These are phyloP conservation scores for Embiotoca jacksoni DNA, from an alignment of 2,113 vertebrate species.

Conservation along the genomic window DNA sequence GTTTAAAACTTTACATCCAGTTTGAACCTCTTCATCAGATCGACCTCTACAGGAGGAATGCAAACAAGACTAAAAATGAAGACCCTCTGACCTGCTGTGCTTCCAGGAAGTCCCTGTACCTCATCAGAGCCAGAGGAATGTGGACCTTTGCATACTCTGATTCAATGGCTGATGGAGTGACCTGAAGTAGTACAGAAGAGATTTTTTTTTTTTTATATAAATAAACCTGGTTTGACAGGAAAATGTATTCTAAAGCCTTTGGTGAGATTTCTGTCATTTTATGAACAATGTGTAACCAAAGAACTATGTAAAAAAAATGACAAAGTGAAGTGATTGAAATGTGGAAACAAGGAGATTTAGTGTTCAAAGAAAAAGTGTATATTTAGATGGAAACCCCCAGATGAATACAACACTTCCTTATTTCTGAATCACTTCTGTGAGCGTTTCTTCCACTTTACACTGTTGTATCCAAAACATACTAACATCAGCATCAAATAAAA, in stretches of 20 bases:
- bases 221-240: neutral
- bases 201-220: too few relatives aligned
- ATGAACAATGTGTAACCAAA: neutral
- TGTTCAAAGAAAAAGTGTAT: neutral
- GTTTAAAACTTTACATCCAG: neutral
- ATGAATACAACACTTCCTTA: slow-evolving; percentile 3
- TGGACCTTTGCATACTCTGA: slow-evolving; percentile 85
- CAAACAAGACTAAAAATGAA: neutral
- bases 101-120: slow-evolving; percentile 86
- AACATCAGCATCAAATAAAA: neutral
- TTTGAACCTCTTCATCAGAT: neutral
- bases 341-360: neutral
- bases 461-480: neutral
- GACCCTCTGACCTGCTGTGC: slow-evolving; percentile 85
- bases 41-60: neutral
- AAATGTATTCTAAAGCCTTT: neutral
- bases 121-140: slow-evolving; percentile 91
- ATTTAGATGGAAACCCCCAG: slow-evolving; percentile 10
- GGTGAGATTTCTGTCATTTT: neutral
- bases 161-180: slow-evolving; percentile 84
- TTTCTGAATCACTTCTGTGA: slow-evolving; percentile 19
- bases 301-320: neutral
- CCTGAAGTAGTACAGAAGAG: slow-evolving; percentile 74
- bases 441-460: neutral
- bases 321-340: neutral